Percentiles rank a stretch among this genome's conserved stretches.
Conservation (phyloP, 1,140 invertebrate species). For the Cydia pomonella region DNA sequence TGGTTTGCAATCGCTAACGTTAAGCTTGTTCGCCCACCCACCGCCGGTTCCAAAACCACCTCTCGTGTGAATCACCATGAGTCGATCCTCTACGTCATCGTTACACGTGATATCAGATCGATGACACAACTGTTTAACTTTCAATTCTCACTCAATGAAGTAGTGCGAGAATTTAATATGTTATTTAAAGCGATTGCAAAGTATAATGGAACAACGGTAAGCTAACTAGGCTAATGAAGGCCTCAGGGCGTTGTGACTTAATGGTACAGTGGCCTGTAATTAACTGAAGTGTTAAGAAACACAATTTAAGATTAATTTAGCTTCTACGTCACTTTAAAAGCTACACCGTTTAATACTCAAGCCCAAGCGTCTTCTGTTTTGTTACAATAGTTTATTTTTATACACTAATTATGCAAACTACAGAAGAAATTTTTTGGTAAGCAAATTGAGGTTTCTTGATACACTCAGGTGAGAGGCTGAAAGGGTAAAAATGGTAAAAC, state of each 20-base stretch:
- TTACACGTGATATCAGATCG: conserved; percentile 33
- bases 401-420: no score
- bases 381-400: background rate
- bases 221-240: conserved; percentile 3
- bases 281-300: background rate
- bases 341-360: background rate
- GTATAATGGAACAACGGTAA: conserved; percentile 1
- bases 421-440: no score
- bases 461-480: no score
- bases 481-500: no score
- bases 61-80: conserved; percentile 45
- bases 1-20: background rate
- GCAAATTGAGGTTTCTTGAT: no score
- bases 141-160: background rate
- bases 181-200: background rate
- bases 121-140: conserved; percentile 27
- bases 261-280: background rate
- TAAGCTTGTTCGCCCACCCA: conserved; percentile 49
- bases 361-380: background rate
- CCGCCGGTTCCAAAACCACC: conserved; percentile 42
- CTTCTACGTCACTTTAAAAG: background rate
- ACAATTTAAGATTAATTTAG: background rate
- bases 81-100: conserved; percentile 37
- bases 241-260: conserved; percentile 7
- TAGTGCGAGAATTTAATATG: background rate